phyloP scores from a whole-genome alignment of 1,140 invertebrate species.

The Zaprionus vittiger region DNA sequence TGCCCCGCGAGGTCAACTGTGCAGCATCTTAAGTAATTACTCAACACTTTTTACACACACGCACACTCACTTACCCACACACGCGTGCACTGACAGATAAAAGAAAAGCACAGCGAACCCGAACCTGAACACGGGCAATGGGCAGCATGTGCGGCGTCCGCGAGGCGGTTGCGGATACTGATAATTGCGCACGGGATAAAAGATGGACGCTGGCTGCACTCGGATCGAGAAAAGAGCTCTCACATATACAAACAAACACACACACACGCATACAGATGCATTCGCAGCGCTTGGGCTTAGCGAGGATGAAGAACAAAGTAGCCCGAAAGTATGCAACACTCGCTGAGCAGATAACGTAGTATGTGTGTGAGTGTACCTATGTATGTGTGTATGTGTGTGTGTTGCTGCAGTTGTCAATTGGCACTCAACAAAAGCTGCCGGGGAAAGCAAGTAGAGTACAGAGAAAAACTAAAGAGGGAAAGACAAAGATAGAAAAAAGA shows the following conservation, averaged over 20 bases:
- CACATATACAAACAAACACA: background rate
- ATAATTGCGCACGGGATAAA: constrained; percentile 37
- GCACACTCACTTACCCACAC: no score
- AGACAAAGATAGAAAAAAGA: background rate
- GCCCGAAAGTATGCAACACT: constrained; percentile 32
- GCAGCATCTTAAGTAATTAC: constrained; percentile 8
- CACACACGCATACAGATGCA: constrained; percentile 1
- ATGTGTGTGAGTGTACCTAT: constrained; percentile 1
- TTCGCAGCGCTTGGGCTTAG: background rate
- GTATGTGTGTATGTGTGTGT: constrained; percentile 7
- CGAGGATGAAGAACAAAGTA: constrained; percentile 5
- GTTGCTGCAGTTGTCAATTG: constrained; percentile 25
- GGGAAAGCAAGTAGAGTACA: background rate
- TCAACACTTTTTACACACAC: constrained; percentile 2
- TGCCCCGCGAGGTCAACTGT: background rate
- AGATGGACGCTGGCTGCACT: constrained; percentile 17
- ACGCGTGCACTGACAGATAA: background rate
- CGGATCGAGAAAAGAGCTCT: constrained; percentile 14
- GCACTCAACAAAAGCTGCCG: constrained; percentile 18
- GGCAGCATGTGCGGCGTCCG: constrained; percentile 22
- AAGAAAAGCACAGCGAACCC: background rate
- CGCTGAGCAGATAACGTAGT: background rate
- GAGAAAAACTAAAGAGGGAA: background rate
- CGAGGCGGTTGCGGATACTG: constrained; percentile 36
- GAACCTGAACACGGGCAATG: background rate